These are phyloP conservation scores for Anhinga rufa DNA, from an alignment of 2,113 vertebrate genomes.

Conservation along the genomic window DNA sequence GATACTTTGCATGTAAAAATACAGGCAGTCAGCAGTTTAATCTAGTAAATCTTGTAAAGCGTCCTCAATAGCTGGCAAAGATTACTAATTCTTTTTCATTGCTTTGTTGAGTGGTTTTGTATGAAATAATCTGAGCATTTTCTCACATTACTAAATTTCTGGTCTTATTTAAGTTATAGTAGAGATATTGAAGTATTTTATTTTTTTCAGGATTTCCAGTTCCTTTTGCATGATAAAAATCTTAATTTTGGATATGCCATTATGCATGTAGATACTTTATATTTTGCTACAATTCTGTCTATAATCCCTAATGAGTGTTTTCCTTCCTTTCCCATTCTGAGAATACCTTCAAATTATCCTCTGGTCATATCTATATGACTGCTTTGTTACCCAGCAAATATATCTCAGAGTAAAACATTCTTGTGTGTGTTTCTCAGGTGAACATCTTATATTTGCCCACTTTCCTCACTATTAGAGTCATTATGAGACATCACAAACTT, in stretches of 20 bases:
- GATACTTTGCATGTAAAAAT: conserved; percentile 2
- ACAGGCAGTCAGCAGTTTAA: neutral
- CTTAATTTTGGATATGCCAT: neutral
- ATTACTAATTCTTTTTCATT: neutral
- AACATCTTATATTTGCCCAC: neutral
- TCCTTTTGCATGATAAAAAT: neutral
- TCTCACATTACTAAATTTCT: neutral
- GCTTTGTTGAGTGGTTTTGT: neutral
- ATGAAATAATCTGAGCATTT: neutral
- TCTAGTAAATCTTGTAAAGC: neutral
- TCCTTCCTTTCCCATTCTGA: neutral
- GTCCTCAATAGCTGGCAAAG: neutral
- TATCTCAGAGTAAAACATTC: neutral
- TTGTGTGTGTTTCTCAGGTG: neutral
- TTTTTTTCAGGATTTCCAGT: neutral
- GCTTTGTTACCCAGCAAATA: neutral
- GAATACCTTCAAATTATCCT: neutral
- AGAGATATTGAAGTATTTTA: neutral
- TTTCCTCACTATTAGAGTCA: neutral
- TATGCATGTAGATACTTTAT: neutral
- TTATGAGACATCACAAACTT: neutral
- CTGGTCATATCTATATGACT: neutral
- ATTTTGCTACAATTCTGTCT: neutral
- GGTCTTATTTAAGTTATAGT: neutral
- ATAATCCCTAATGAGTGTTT: neutral